Conservation (phyloP, 2,888 invertebrate species). For the Epistrophella euchroma region DNA sequence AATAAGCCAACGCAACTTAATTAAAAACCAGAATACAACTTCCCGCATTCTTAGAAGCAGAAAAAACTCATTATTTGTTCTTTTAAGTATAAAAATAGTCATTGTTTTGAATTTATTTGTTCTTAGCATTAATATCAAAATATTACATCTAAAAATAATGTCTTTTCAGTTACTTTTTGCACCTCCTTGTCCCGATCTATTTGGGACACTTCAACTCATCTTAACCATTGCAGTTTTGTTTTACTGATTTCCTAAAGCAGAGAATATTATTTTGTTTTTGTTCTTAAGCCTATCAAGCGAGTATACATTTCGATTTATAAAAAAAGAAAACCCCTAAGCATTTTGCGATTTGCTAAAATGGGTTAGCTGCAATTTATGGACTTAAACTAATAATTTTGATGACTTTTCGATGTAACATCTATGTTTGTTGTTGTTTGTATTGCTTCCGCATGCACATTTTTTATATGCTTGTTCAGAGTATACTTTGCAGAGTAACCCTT, state of each 20-base stretch:
- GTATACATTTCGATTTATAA: slow-evolving; percentile 38
- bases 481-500: slow-evolving; percentile 50
- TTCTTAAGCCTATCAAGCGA: slow-evolving; percentile 62
- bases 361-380: slow-evolving; percentile 14
- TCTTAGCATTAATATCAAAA: slow-evolving; percentile 15
- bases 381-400: background rate
- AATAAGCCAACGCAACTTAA: background rate
- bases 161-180: slow-evolving; percentile 54
- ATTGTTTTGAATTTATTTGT: slow-evolving; percentile 19
- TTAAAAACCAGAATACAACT: background rate
- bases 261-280: slow-evolving; percentile 24
- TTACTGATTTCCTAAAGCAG: slow-evolving; percentile 47
- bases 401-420: slow-evolving; percentile 6
- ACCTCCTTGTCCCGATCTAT: slow-evolving; percentile 44
- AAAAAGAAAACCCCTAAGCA: background rate
- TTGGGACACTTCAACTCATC: slow-evolving; percentile 16
- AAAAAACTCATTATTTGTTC: slow-evolving; percentile 10
- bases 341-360: background rate
- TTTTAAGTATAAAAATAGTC: slow-evolving; percentile 32
- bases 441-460: slow-evolving; percentile 19
- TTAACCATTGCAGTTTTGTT: slow-evolving; percentile 8
- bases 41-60: background rate
- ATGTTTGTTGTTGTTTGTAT: background rate
- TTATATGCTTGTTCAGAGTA: slow-evolving; percentile 44
- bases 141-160: slow-evolving; percentile 32